Percentiles rank a stretch among this genome's conserved stretches.
Evolutionary conservation across 2,797 vertebrate species (phyloP).

Genomic region (Rhadinocentrus ornatus): DNA sequence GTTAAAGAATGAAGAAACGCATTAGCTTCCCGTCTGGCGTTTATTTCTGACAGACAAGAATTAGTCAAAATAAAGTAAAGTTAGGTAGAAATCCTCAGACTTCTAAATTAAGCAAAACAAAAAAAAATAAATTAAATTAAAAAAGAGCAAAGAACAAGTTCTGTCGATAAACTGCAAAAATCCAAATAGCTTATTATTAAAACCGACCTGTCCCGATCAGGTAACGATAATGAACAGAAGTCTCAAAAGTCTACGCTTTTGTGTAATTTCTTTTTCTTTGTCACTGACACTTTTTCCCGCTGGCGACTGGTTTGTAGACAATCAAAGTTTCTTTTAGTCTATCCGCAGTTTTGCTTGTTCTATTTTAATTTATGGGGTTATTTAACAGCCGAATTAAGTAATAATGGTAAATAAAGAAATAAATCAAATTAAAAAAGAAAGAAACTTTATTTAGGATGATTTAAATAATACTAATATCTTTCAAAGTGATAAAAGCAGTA

Average conservation of each 20-base stretch:
- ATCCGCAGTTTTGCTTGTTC: not conserved
- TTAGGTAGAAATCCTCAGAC: not conserved
- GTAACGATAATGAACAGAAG: not conserved
- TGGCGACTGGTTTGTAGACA: not conserved
- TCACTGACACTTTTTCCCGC: not conserved
- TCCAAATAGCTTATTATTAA: not conserved
- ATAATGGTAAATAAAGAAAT: not conserved
- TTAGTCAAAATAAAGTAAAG: not conserved
- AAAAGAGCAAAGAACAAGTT: not conserved
- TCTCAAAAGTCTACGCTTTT: not conserved
- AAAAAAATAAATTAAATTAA: not conserved
- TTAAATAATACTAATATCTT: too few species aligned
- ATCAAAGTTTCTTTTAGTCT: not conserved
- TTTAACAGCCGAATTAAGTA: slow-evolving; percentile 23
- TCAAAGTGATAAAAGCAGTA: not conserved
- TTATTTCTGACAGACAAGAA: too few species aligned
- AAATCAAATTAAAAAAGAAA: slow-evolving; percentile 10
- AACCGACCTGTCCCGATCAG: not conserved
- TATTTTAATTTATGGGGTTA: too few species aligned
- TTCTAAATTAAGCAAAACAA: not conserved
- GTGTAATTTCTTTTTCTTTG: not conserved
- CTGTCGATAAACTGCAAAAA: not conserved
- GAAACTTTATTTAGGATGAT: too few species aligned
- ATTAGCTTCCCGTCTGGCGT: too few species aligned
- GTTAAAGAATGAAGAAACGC: not conserved